Evolutionary conservation across 1,140 invertebrate genomes (phyloP), one percentile per base, ranked within the genome.

Genomic region (Orchesella cincta): DNA sequence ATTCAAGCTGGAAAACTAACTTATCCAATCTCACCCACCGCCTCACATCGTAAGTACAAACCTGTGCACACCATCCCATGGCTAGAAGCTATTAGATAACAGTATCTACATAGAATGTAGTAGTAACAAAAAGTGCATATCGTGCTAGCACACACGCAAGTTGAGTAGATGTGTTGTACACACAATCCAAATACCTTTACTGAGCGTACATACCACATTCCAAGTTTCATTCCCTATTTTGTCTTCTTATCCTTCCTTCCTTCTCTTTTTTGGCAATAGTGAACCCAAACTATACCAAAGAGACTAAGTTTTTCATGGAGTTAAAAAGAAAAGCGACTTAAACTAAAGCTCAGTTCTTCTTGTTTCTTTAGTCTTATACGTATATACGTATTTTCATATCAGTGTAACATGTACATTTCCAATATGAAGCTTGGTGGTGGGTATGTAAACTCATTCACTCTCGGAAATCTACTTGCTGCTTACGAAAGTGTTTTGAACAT

Each of bases 261-360:
- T 67, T 67, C 62, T 67, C 62, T 67, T 29, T 67, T 67, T 67
- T 67, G 62, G 62, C 62, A 67, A 67, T 67, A 31, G 26, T 67
- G 62, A 67, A 67, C 62, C 62, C 62, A 67, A 67, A 67, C 62
- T 26, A 67, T 29, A 67, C 62, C 62, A 67, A 67, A 67, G 62
- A 67, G 62, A 67, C 62, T n/a, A 67, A 33, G 62, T 67, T 67
- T n/a, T 67, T 67, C 62, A 67, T 67, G 62, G n/a, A 67, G 62
- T 67, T 67, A 33, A 33, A 67, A 67, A 67, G 62, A 67, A 67
- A 67, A 67, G 62, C 29, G 62, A 67, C 26, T 29, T 31, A 31
- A 67, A 23, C 31, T 67, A 8, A 67, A 33, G 33, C 62, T 67
- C 62, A 33, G 23, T 67, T 23, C 20, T 46, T 20, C 62, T 67